These are phyloP conservation scores for Enteromius fasciolatus DNA, from an alignment of 2,797 vertebrate genomes.

Conservation along the genomic window DNA sequence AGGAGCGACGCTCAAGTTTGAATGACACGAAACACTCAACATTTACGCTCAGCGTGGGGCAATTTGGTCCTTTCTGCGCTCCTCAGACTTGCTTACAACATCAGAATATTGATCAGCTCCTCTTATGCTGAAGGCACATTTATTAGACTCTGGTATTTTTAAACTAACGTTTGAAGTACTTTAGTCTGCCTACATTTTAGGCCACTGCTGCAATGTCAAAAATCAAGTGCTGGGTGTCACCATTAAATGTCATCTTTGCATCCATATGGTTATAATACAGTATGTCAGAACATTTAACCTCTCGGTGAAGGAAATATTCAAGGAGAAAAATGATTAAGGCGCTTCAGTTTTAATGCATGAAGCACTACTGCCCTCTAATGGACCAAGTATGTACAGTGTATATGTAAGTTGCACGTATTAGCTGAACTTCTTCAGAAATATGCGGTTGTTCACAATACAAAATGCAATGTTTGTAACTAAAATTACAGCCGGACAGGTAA, in stretches of 20 bases:
- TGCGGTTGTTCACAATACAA: background rate
- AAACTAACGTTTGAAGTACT: background rate
- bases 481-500: background rate
- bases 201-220: background rate
- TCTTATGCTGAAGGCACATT: background rate
- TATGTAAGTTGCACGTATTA: background rate
- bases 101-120: constrained; percentile 39
- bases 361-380: constrained; percentile 41
- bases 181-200: background rate
- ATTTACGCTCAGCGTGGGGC: constrained; percentile 13
- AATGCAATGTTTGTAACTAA: background rate
- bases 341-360: background rate
- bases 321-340: background rate
- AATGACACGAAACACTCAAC: constrained; percentile 28
- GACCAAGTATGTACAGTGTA: background rate
- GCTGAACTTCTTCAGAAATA: background rate
- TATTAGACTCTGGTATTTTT: constrained; percentile 1
- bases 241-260: constrained; percentile 25
- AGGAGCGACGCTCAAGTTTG: constrained; percentile 29
- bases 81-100: constrained; percentile 18
- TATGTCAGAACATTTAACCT: constrained; percentile 29
- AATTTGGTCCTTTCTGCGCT: constrained; percentile 36
- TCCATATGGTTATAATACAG: constrained; percentile 8
- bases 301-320: constrained; percentile 18
- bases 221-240: background rate